Conservation (phyloP, 2,113 vertebrate species). For the Chascanopsetta lugubris region DNA sequence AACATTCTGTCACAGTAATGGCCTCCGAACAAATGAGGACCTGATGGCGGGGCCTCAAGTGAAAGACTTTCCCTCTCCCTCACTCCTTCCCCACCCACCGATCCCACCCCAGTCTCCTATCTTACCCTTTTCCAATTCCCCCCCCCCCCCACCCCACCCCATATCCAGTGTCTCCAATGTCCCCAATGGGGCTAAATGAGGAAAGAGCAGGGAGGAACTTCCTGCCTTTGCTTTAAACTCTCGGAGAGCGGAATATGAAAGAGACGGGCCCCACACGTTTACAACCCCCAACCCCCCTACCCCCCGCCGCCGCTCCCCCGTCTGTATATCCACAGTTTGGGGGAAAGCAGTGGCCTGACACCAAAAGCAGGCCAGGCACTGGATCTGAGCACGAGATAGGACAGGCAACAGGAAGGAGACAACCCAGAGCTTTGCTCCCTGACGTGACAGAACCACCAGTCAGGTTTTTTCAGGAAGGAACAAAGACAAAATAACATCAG, state of each 20-base stretch:
- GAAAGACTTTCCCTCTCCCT: constrained; percentile 45
- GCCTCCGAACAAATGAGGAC: constrained; percentile 78
- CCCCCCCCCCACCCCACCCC: background rate
- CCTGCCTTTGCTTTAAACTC: constrained; percentile 42
- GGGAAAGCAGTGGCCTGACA: constrained; percentile 26
- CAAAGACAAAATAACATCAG: constrained; percentile 78
- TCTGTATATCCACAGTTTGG: constrained; percentile 23
- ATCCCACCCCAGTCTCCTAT: constrained; percentile 7
- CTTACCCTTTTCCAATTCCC: constrained; percentile 2
- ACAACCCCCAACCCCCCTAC: background rate
- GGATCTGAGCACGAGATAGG: constrained; percentile 70
- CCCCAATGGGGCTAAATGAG: constrained; percentile 21
- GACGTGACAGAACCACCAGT: constrained; percentile 74
- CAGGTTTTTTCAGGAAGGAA: constrained; percentile 75
- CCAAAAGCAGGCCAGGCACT: constrained; percentile 43
- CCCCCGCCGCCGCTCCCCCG: background rate
- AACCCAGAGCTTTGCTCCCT: constrained; percentile 61
- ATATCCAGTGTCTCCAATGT: background rate
- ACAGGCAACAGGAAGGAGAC: constrained; percentile 74
- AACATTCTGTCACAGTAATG: constrained; percentile 82
- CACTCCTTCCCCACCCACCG: background rate
- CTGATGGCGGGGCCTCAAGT: constrained; percentile 70
- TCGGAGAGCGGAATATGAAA: constrained; percentile 34
- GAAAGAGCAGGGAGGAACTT: constrained; percentile 40
- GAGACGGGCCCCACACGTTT: background rate